Base-by-base conservation (phyloP, 2,113 vertebrate species). In the Scophthalmus maximus region DNA sequence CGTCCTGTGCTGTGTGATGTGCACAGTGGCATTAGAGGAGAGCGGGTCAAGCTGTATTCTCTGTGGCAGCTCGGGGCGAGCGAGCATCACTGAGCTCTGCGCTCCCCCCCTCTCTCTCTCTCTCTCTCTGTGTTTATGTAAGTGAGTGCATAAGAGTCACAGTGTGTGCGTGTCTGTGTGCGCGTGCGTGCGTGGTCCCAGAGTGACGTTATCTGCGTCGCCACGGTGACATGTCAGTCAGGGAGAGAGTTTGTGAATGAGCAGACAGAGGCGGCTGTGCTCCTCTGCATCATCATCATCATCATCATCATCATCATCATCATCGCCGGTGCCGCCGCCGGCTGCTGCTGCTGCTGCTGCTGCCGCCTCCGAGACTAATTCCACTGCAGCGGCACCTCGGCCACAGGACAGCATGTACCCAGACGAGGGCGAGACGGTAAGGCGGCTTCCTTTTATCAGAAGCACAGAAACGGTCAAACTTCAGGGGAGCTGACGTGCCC, bases 351-450 rank as follows among this genome's bases (percentile, higher is more conserved):
- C n/a, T n/a, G n/a, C n/a, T n/a, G n/a, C n/a, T n/a, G n/a, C n/a
- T n/a, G n/a, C 59, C 66, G 20, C 20, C 20, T 49, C n/a, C n/a
- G n/a, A n/a, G 42, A 71, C 69, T 60, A 30, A 17, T 18, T 70
- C 61, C 80, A 76, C 83, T 73, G 83, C 82, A 63, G 73, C 57
- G 9, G 67, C 55, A 49, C 40, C 83, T 69, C 58, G 1, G 53
- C 83, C 11, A 68, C 83, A 74, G 81, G 81, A 84, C 89, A 89
- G 60, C 1, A 93, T 93, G 92, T 92, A 86, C 87, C 92, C 91
- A 58, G 92, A 93, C 26, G 86, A 88, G 80, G 83, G 49, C 7
- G 62, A 83, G 73, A 83, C 81, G 91, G 92, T 93, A 91, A 84
- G 90, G 26, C 51, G 0, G 62, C 25, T 51, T 29, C 47, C n/a